Percentiles rank a stretch among this genome's conserved stretches.
Evolutionary conservation across 2,113 vertebrate species (phyloP).

Genomic region (Empidonax traillii): DNA sequence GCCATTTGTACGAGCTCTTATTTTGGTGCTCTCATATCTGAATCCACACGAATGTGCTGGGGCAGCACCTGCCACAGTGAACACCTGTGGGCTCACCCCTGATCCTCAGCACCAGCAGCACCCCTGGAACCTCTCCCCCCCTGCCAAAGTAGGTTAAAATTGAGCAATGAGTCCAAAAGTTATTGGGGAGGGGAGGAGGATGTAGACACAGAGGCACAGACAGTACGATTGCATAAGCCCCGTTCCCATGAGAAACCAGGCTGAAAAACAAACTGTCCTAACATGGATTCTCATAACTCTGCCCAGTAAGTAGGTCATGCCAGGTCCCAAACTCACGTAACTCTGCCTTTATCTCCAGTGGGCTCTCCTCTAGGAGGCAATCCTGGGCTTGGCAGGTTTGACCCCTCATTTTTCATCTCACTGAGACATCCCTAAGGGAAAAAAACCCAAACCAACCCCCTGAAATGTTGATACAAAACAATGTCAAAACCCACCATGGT

Average conservation of each 20-base stretch:
- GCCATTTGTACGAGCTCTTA: not conserved
- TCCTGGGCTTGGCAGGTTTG: not conserved
- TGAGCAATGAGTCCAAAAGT: slow-evolving; percentile 66
- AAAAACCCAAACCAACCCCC: not conserved
- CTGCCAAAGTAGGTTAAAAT: not conserved
- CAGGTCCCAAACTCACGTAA: slow-evolving; percentile 12
- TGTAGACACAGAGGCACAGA: slow-evolving; percentile 61
- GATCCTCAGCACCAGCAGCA: not conserved
- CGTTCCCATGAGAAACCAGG: slow-evolving; percentile 59
- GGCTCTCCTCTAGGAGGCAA: slow-evolving; percentile 13
- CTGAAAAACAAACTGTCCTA: slow-evolving; percentile 68
- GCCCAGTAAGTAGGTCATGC: slow-evolving; percentile 36
- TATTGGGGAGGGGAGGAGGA: slow-evolving; percentile 67
- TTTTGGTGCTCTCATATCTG: not conserved
- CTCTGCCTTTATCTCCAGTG: not conserved
- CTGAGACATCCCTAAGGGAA: not conserved
- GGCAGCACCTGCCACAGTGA: not conserved
- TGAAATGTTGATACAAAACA: not conserved
- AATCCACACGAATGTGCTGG: not conserved
- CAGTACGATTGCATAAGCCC: slow-evolving; percentile 35
- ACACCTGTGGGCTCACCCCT: not conserved
- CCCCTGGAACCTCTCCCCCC: not conserved
- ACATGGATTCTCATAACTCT: slow-evolving; percentile 49
- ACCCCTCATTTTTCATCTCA: not conserved
- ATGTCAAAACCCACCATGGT: not conserved